These are phyloP conservation scores for Enteromius thamalakanensis DNA, from an alignment of 2,797 vertebrate genomes.

Conservation along the genomic window DNA sequence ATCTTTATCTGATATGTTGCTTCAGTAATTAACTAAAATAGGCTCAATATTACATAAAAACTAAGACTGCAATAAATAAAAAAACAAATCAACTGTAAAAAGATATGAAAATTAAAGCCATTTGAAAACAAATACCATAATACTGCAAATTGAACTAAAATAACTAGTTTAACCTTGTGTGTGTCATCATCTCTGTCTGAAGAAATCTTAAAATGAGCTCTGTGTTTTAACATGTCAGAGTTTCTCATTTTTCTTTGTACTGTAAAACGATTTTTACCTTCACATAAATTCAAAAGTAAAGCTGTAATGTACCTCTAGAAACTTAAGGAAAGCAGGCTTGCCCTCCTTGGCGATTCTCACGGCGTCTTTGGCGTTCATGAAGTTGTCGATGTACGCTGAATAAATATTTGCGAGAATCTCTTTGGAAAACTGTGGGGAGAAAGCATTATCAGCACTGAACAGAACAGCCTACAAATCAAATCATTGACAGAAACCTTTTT, in stretches of 20 bases:
- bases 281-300: background rate
- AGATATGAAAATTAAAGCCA: background rate
- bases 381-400: conserved; percentile 98
- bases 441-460: background rate
- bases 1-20: background rate
- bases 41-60: background rate
- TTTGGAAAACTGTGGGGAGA: conserved; percentile 88
- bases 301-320: conserved; percentile 86
- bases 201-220: background rate
- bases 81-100: background rate
- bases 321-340: conserved; percentile 95
- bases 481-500: background rate
- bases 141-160: background rate
- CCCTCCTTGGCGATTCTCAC: conserved; percentile 96
- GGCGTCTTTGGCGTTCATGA: conserved; percentile 96
- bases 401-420: conserved; percentile 94
- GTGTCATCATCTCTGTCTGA: background rate
- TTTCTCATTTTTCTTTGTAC: background rate
- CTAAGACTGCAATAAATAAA: no score
- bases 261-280: background rate
- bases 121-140: background rate
- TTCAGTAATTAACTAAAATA: background rate
- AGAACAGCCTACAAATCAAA: background rate
- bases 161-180: background rate
- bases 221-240: background rate